Conservation (phyloP, 2,797 vertebrate genomes). For the Erithacus rubecula region DNA sequence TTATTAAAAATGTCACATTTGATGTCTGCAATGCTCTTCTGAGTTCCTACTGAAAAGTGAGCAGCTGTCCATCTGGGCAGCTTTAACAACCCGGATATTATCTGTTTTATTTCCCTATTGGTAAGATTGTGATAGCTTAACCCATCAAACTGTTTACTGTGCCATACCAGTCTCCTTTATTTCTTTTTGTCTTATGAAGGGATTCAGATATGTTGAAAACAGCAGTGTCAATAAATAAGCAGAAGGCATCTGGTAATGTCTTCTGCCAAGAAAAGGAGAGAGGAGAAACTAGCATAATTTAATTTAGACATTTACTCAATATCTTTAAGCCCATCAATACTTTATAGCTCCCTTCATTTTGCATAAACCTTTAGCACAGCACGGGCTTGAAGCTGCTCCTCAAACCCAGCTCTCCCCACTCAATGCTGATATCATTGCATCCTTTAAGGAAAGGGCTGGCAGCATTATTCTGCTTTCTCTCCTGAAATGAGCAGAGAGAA, state of each 20-base stretch:
- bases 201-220: constrained; percentile 1
- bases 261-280: not conserved
- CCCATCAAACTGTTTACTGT: not conserved
- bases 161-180: not conserved
- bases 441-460: not conserved
- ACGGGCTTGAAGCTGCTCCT: not conserved
- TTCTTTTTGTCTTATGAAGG: not conserved
- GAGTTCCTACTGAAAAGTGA: constrained; percentile 15
- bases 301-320: not conserved
- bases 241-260: not conserved
- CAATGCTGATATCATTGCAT: not conserved
- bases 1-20: constrained; percentile 42
- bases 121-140: not conserved
- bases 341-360: not conserved
- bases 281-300: not conserved
- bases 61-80: not conserved
- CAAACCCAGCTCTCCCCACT: not conserved
- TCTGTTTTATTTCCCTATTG: constrained; percentile 20
- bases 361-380: not conserved
- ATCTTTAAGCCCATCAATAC: not conserved
- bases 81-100: not conserved
- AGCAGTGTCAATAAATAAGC: not conserved
- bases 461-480: not conserved
- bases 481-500: not conserved
- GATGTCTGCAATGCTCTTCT: constrained; percentile 2